Conservation (phyloP, 2,888 invertebrate species). For the Epirrhoe alternata region DNA sequence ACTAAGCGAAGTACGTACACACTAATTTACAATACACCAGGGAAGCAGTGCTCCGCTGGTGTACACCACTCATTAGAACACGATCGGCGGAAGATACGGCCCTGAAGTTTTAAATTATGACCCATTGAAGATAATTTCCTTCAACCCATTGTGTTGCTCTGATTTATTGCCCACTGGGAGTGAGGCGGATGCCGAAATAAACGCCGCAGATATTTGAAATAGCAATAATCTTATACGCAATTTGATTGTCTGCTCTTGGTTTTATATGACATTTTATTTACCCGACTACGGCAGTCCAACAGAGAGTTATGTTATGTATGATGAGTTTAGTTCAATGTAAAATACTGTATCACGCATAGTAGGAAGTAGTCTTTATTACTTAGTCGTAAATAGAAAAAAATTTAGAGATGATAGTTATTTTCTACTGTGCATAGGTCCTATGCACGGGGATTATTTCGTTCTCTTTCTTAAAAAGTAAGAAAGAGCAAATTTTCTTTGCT, state of each 20-base stretch:
- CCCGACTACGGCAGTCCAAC: not conserved
- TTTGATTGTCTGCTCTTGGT: not conserved
- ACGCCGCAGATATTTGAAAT: not conserved
- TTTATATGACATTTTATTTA: not conserved
- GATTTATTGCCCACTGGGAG: slow-evolving; percentile 27
- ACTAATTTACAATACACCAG: not conserved
- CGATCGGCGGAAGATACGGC: slow-evolving; percentile 16
- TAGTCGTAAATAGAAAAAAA: no score
- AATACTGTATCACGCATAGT: no score
- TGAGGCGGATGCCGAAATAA: not conserved
- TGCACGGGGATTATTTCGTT: no score
- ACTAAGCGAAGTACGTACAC: not conserved
- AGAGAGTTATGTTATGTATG: no score
- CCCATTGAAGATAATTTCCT: slow-evolving; percentile 21
- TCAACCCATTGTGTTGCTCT: slow-evolving; percentile 21
- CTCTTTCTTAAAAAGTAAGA: no score
- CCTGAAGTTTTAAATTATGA: slow-evolving; percentile 25
- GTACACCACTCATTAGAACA: slow-evolving; percentile 20
- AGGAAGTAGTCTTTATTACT: no score
- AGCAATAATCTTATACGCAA: not conserved
- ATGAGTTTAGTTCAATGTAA: no score
- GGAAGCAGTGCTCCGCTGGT: slow-evolving; percentile 6
- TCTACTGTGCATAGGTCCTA: no score
- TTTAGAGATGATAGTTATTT: no score
- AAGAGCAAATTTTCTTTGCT: not conserved